Evolutionary conservation across 2,797 vertebrate genomes (phyloP).

Genomic region (Bothrops alternatus): DNA sequence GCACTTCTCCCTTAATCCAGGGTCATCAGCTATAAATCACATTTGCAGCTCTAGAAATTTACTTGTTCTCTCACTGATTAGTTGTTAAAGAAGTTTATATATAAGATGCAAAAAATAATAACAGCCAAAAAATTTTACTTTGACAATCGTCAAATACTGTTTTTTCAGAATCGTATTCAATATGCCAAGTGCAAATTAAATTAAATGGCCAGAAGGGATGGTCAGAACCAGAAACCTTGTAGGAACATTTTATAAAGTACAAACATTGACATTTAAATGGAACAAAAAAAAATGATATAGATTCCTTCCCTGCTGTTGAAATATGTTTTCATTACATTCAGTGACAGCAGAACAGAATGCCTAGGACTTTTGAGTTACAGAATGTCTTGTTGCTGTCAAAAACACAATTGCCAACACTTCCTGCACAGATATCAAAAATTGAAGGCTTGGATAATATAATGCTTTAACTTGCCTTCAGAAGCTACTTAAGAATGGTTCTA

Average conservation of each 20-base stretch:
- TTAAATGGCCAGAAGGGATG: not conserved
- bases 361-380: conserved; percentile 10
- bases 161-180: not conserved
- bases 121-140: not conserved
- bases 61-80: not conserved
- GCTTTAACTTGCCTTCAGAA: conserved; percentile 43
- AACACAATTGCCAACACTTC: conserved; percentile 45
- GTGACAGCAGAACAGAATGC: conserved; percentile 65
- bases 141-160: not conserved
- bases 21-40: not conserved
- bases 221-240: not conserved
- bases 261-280: conserved; percentile 39
- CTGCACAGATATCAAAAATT: conserved; percentile 50
- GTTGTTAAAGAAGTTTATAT: not conserved
- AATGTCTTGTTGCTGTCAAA: conserved; percentile 60
- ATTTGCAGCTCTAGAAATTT: not conserved
- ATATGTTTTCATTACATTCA: conserved; percentile 64
- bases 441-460: conserved; percentile 55
- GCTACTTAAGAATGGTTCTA: conserved; percentile 33
- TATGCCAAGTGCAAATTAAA: not conserved
- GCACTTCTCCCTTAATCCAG: not conserved
- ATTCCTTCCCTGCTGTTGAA: conserved; percentile 48
- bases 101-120: not conserved
- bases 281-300: conserved; percentile 62
- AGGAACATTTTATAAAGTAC: not conserved